Evolutionary conservation across 2,888 invertebrate species (phyloP), one percentile per base, ranked within the genome.

Genomic region (Clusia tigrina): DNA sequence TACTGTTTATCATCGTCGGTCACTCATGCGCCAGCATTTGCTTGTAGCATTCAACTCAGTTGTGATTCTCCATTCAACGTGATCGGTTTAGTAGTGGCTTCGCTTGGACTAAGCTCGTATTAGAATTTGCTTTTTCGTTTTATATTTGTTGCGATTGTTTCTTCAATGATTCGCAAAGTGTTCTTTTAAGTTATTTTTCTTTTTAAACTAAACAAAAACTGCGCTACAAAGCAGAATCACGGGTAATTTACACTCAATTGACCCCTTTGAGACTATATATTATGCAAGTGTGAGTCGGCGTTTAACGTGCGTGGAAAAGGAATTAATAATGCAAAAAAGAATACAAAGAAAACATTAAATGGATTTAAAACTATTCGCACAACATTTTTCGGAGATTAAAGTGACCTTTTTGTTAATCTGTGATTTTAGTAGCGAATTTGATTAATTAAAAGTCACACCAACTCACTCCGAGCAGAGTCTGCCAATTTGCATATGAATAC

Each of bases 31-130:
- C 38, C 42, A n/a, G n/a, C 48, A 54, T 58, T 62, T 69, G 46
- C 17, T 26, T 18, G 2, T 24, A 42, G 42, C 17, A 2, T 24
- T 51, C 32, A 52, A 51, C 52, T 70, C 67, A 80, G 80, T 80
- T 72, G 74, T 71, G 72, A 68, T 74, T 80, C 74, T 74, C 66
- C 70, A 70, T 67, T 73, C 74, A 71, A 65, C 66, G 74, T 53
- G 73, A 69, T 69, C 74, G 74, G 77, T 74, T 73, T 6, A 32
- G 6, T 32, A 9, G 6, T 32, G 32, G 12, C 6, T 32, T n/a
- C n/a, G n/a, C n/a, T n/a, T n/a, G n/a, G n/a, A 32, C 32, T 12
- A 32, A 32, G 6, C 6, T 6, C 32, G 32, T 6, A 32, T 9
- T 32, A 32, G 32, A 6, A 32, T 32, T 12, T 6, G 6, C 32